These are phyloP conservation scores for Nyleta sp. DNA, from an alignment of 2,888 invertebrate species.

Conservation along the genomic window DNA sequence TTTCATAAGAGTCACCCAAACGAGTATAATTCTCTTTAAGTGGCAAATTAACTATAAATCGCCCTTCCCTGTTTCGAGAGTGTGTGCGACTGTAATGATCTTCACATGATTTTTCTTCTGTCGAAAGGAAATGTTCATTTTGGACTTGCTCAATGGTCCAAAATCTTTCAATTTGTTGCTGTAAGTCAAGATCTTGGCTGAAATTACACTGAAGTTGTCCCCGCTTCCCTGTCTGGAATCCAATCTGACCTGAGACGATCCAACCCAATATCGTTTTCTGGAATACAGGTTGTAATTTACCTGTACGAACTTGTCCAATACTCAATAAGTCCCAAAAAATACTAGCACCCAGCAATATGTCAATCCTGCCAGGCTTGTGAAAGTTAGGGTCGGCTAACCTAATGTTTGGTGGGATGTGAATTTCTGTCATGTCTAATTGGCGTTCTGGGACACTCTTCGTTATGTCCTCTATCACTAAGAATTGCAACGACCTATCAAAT, in stretches of 20 bases:
- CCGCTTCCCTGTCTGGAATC: too few relatives aligned
- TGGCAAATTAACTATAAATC: slow-evolving; percentile 11
- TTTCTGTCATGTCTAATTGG: not conserved
- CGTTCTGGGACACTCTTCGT: not conserved
- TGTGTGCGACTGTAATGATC: slow-evolving; percentile 48
- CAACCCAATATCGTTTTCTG: slow-evolving; percentile 46
- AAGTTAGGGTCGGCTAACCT: slow-evolving; percentile 25
- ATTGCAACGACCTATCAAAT: slow-evolving; percentile 2
- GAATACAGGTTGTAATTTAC: slow-evolving; percentile 27
- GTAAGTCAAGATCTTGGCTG: not conserved
- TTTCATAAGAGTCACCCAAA: slow-evolving; percentile 19
- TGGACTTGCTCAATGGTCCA: slow-evolving; percentile 62
- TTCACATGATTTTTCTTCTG: slow-evolving; percentile 63
- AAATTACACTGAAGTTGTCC: slow-evolving; percentile 11
- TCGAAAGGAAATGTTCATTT: slow-evolving; percentile 14
- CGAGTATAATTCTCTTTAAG: not conserved
- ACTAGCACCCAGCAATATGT: slow-evolving; percentile 19
- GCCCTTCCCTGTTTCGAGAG: slow-evolving; percentile 44
- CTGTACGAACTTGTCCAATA: slow-evolving; percentile 19
- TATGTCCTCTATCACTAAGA: slow-evolving; percentile 13
- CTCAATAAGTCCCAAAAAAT: slow-evolving; percentile 26
- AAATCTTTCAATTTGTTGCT: slow-evolving; percentile 61
- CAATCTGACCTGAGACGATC: slow-evolving; percentile 60
- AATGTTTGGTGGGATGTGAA: slow-evolving; percentile 29
- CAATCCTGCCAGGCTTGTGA: slow-evolving; percentile 19